Percentiles rank a stretch among this genome's conserved stretches.
Conservation (phyloP, 2,888 invertebrate genomes). For the Hyalella azteca region DNA sequence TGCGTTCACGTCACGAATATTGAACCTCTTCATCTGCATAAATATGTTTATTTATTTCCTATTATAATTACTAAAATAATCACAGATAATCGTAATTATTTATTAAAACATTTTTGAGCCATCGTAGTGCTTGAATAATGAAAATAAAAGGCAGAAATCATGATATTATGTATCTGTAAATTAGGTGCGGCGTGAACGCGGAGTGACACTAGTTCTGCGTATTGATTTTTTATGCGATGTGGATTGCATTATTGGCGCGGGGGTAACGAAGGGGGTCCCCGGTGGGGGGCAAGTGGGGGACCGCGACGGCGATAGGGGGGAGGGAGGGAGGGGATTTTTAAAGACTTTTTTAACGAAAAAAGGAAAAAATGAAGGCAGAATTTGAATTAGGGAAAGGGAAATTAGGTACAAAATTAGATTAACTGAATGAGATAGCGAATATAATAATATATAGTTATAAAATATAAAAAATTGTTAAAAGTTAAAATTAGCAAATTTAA, state of each 20-base stretch:
- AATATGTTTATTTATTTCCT: too few species aligned
- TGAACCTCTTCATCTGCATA: too few species aligned
- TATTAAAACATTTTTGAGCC: too few species aligned
- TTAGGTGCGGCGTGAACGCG: not conserved
- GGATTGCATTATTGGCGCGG: constrained; percentile 38
- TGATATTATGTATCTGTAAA: not conserved
- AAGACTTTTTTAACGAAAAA: not conserved
- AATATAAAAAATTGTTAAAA: not conserved
- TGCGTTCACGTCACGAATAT: too few species aligned
- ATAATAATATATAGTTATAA: not conserved
- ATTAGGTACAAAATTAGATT: too few species aligned
- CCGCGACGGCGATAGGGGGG: not conserved
- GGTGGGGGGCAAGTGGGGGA: constrained; percentile 4
- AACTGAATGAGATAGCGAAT: too few species aligned
- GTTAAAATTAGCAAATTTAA: not conserved
- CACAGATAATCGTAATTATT: too few species aligned
- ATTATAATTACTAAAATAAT: too few species aligned
- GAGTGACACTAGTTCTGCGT: constrained; percentile 32
- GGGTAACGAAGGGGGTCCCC: constrained; percentile 38
- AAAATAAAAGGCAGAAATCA: not conserved
- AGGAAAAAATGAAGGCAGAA: not conserved
- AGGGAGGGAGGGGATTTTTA: not conserved
- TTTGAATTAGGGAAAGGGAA: not conserved
- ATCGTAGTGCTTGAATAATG: not conserved
- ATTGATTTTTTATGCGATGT: constrained; percentile 37